Percentiles rank a stretch among this genome's conserved stretches.
Conservation (phyloP, 2,113 vertebrate species). For the Delphinapterus leucas region DNA sequence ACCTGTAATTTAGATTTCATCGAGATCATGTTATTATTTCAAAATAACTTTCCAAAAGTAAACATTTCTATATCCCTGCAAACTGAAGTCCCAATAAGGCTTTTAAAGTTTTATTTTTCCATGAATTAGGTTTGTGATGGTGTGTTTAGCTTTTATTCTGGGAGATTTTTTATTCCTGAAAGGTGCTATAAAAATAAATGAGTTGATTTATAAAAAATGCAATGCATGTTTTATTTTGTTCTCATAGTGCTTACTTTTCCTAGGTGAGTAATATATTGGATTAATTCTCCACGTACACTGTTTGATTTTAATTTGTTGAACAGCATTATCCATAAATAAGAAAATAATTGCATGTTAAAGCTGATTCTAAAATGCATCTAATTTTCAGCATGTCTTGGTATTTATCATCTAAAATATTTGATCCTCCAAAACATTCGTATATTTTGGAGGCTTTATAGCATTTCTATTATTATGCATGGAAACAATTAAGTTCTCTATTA, state of each 20-base stretch:
- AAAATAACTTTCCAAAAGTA: constrained; percentile 33
- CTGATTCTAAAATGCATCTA: not conserved
- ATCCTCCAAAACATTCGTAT: not conserved
- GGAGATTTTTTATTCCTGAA: constrained; percentile 24
- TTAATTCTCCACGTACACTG: not conserved
- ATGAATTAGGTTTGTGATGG: not conserved
- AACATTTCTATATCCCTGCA: not conserved
- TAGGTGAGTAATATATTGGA: constrained; percentile 51
- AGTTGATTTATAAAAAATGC: constrained; percentile 49
- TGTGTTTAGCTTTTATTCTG: not conserved
- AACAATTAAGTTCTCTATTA: not conserved
- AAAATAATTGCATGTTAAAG: not conserved
- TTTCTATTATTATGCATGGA: not conserved
- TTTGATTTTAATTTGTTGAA: constrained; percentile 44
- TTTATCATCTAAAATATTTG: not conserved
- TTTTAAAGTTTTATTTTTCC: constrained; percentile 41
- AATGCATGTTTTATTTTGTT: constrained; percentile 41
- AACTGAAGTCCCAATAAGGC: constrained; percentile 45
- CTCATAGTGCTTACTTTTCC: constrained; percentile 57
- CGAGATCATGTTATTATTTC: not conserved
- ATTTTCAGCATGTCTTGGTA: constrained; percentile 7
- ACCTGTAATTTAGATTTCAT: not conserved
- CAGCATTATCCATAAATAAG: constrained; percentile 50
- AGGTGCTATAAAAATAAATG: constrained; percentile 61
- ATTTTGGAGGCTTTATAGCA: not conserved